phyloP scores from a whole-genome alignment of 1,140 invertebrate genomes.

The Cecropterus lyciades region DNA sequence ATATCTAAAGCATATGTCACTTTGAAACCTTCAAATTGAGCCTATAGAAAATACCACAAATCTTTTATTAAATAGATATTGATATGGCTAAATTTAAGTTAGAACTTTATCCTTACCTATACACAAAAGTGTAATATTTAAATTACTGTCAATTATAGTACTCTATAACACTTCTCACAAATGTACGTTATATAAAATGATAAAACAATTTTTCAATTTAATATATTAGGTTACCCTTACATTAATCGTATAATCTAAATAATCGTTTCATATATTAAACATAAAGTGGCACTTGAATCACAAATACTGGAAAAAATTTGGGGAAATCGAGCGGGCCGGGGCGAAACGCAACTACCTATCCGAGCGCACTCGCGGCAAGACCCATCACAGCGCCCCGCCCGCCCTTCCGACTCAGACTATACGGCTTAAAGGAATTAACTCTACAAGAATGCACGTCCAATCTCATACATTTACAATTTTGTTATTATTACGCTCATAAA shows the following conservation, averaged over 20 bases:
- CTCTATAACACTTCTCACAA: constrained; percentile 83
- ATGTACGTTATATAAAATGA: constrained; percentile 85
- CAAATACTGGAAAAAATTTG: constrained; percentile 86
- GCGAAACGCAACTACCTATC: constrained; percentile 40
- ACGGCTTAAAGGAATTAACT: constrained; percentile 81
- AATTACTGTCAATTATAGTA: constrained; percentile 83
- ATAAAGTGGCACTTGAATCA: constrained; percentile 86
- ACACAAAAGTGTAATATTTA: constrained; percentile 84
- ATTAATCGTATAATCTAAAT: constrained; percentile 85
- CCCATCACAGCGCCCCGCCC: constrained; percentile 43
- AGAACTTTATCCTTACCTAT: constrained; percentile 83
- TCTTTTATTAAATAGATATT: constrained; percentile 84
- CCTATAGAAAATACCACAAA: constrained; percentile 84
- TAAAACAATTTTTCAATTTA: constrained; percentile 85
- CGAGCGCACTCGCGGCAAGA: constrained; percentile 45
- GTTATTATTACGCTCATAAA: constrained; percentile 71
- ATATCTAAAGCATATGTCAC: constrained; percentile 84
- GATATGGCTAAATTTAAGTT: constrained; percentile 86
- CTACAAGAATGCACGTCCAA: constrained; percentile 84
- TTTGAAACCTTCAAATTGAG: constrained; percentile 84
- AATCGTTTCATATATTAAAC: constrained; percentile 86
- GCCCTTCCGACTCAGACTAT: constrained; percentile 72
- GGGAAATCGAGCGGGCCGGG: constrained; percentile 72
- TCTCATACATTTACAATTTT: constrained; percentile 79
- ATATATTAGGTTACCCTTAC: constrained; percentile 85